phyloP scores from a whole-genome alignment of 2,888 invertebrate species.

The Eristalinus sepulchralis region DNA sequence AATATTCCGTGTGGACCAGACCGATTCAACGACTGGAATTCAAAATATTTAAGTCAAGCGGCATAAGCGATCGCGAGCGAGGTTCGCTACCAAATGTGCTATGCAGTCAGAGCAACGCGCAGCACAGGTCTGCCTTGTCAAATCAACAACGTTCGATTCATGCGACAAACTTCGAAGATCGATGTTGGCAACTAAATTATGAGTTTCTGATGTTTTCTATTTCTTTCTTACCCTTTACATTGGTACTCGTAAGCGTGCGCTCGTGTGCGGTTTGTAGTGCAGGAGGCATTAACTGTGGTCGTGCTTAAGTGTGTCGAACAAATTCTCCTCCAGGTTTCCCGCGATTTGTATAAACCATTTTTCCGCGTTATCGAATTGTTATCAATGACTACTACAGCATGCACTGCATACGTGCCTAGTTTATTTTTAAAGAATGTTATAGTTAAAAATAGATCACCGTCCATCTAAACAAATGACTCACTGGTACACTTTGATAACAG shows the following conservation, averaged over 20 bases:
- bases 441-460: constrained; percentile 42
- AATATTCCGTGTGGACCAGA: constrained; percentile 35
- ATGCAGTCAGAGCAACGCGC: constrained; percentile 35
- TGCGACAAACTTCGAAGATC: constrained; percentile 10
- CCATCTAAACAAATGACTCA: constrained; percentile 20
- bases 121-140: constrained; percentile 42
- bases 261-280: constrained; percentile 12
- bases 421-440: constrained; percentile 41
- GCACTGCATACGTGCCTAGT: constrained; percentile 24
- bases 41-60: constrained; percentile 23
- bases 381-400: constrained; percentile 21
- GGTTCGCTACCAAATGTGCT: constrained; percentile 52
- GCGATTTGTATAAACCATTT: constrained; percentile 36
- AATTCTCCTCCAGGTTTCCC: constrained; percentile 50
- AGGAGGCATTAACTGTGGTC: constrained; percentile 29
- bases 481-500: neutral
- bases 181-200: constrained; percentile 26
- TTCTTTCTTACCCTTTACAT: constrained; percentile 16
- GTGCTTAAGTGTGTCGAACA: constrained; percentile 32
- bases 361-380: constrained; percentile 39
- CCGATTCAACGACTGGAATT: constrained; percentile 34
- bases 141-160: constrained; percentile 30
- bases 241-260: neutral
- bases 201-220: constrained; percentile 2
- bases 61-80: constrained; percentile 60